These are phyloP conservation scores for Cygnus olor DNA, from an alignment of 2,797 vertebrate species.

Conservation along the genomic window DNA sequence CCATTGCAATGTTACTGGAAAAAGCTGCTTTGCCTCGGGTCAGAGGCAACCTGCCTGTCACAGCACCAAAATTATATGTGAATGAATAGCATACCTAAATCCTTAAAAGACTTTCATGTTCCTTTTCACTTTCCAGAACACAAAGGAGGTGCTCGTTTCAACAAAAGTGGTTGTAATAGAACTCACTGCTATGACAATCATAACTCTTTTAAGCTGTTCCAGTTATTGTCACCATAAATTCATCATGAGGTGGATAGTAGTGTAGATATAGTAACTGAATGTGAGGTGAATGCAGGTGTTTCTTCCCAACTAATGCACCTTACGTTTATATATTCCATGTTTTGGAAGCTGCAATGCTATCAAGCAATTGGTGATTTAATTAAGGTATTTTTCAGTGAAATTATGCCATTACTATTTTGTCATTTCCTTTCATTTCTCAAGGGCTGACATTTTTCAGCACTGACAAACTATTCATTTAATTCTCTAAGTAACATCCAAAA, in stretches of 20 bases:
- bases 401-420: slow-evolving; percentile 29
- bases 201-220: not conserved
- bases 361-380: slow-evolving; percentile 32
- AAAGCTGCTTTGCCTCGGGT: not conserved
- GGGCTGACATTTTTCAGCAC: slow-evolving; percentile 34
- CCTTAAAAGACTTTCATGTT: not conserved
- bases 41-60: not conserved
- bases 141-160: not conserved
- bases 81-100: not conserved
- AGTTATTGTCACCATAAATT: not conserved
- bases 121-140: not conserved
- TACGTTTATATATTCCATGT: slow-evolving; percentile 5
- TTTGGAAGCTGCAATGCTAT: slow-evolving; percentile 12
- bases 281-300: not conserved
- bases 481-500: slow-evolving; percentile 64
- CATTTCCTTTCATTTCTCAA: slow-evolving; percentile 61
- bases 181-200: not conserved
- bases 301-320: not conserved
- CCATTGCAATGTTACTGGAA: not conserved
- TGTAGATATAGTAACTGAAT: not conserved
- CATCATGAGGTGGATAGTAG: not conserved
- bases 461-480: slow-evolving; percentile 19
- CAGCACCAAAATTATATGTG: not conserved
- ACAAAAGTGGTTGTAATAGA: not conserved
- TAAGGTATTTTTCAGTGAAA: slow-evolving; percentile 27